Conservation (phyloP, 2,888 invertebrate genomes). For the Scaptomyza reducta region DNA sequence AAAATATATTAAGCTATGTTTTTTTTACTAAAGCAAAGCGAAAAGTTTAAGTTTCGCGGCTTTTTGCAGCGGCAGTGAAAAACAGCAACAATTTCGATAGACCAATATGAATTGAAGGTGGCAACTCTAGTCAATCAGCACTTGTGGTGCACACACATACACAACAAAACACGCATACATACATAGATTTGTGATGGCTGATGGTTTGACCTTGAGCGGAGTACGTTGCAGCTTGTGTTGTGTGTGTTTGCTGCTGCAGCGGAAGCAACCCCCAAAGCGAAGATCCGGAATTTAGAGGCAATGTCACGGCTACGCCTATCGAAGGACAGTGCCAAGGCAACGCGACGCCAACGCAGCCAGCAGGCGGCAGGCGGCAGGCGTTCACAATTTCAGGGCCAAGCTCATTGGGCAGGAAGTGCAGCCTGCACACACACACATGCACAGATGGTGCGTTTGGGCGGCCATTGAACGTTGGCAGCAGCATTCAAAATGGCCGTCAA, state of each 20-base stretch:
- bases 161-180: slow-evolving; percentile 7
- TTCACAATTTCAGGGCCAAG: slow-evolving; percentile 58
- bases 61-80: not conserved
- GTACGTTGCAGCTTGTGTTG: slow-evolving; percentile 4
- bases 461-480: slow-evolving; percentile 63
- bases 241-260: slow-evolving; percentile 23
- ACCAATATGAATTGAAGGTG: slow-evolving; percentile 1
- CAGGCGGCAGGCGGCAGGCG: slow-evolving; percentile 47
- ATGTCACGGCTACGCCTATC: slow-evolving; percentile 81
- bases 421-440: slow-evolving; percentile 26
- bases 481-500: slow-evolving; percentile 76
- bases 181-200: slow-evolving; percentile 7
- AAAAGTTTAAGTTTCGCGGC: slow-evolving; percentile 25
- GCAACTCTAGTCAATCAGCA: slow-evolving; percentile 63
- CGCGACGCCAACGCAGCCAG: slow-evolving; percentile 67
- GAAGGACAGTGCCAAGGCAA: slow-evolving; percentile 70
- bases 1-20: not conserved
- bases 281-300: slow-evolving; percentile 54
- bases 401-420: slow-evolving; percentile 76
- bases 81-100: slow-evolving; percentile 3
- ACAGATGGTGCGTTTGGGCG: slow-evolving; percentile 51
- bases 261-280: slow-evolving; percentile 62
- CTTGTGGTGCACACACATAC: slow-evolving; percentile 5
- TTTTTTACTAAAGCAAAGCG: not conserved
- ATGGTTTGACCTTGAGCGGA: slow-evolving; percentile 39